Evolutionary conservation across 2,113 vertebrate genomes (phyloP).

Genomic region (Uropsilus gracilis): DNA sequence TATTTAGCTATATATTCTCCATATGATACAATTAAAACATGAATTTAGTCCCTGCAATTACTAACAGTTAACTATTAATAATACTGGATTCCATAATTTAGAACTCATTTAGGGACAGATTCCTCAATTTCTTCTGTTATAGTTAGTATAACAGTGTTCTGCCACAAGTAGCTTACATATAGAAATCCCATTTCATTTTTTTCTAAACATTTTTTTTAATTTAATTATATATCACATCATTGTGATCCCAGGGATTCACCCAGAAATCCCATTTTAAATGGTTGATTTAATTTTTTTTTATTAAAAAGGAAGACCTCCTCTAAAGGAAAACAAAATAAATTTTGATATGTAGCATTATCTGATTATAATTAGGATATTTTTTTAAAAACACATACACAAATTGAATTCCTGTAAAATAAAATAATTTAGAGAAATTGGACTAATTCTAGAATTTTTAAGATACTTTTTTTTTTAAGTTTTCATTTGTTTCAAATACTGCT

Average conservation of each 20-base stretch:
- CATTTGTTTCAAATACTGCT: too few species aligned
- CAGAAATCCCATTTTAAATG: background rate
- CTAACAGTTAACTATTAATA: background rate
- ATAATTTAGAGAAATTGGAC: constrained; percentile 5
- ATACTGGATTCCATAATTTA: background rate
- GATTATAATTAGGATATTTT: background rate
- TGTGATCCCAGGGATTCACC: too few species aligned
- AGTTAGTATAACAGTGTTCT: background rate
- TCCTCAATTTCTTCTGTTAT: background rate
- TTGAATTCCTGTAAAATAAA: background rate
- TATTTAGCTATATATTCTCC: background rate
- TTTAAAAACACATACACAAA: background rate
- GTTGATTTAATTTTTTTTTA: background rate
- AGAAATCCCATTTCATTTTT: constrained; percentile 1
- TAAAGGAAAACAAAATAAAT: background rate
- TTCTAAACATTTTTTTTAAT: too few species aligned
- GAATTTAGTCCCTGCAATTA: background rate
- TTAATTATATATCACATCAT: too few species aligned
- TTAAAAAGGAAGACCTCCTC: background rate
- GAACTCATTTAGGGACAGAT: background rate
- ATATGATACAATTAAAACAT: constrained; percentile 27
- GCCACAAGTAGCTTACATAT: background rate
- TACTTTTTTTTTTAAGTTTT: background rate
- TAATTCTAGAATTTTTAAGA: constrained; percentile 7
- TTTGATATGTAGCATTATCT: constrained; percentile 24